A percentile compares a stretch with the other conserved stretches of the same genome.
Evolutionary conservation across 1,140 invertebrate species (phyloP).

Genomic region (Procambarus virginalis): DNA sequence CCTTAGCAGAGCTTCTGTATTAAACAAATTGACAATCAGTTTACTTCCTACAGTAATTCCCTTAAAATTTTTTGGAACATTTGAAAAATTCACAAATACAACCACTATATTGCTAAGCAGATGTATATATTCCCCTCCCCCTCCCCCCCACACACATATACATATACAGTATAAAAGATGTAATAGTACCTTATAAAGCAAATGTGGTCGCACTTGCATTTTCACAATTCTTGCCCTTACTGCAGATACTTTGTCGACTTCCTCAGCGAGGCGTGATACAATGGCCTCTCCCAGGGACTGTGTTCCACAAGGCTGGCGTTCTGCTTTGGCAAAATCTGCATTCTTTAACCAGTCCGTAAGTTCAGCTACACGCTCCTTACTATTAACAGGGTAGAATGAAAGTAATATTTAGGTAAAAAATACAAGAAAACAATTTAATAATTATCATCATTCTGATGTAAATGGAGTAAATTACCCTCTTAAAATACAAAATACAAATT

Average conservation of each 20-base stretch:
- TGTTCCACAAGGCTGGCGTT: conserved; percentile 80
- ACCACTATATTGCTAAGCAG: no score
- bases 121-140: neutral
- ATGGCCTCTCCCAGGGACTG: conserved; percentile 81
- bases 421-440: conserved; percentile 20
- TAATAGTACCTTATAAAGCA: conserved; percentile 81
- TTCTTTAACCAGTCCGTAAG: conserved; percentile 83
- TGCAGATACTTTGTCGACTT: conserved; percentile 75
- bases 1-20: no score
- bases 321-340: conserved; percentile 79
- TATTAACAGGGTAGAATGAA: conserved; percentile 13
- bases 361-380: conserved; percentile 76
- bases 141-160: no score
- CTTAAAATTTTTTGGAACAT: no score
- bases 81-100: no score
- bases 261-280: conserved; percentile 80
- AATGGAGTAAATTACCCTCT: neutral
- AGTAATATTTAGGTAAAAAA: conserved; percentile 43
- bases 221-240: conserved; percentile 70
- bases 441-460: neutral
- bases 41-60: no score
- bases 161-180: neutral
- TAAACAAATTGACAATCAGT: no score
- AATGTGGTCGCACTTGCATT: conserved; percentile 85
- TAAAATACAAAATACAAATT: no score